Evolutionary conservation across 2,113 vertebrate species (phyloP), one percentile per base, ranked within the genome.

Genomic region (Atrichornis clamosus): DNA sequence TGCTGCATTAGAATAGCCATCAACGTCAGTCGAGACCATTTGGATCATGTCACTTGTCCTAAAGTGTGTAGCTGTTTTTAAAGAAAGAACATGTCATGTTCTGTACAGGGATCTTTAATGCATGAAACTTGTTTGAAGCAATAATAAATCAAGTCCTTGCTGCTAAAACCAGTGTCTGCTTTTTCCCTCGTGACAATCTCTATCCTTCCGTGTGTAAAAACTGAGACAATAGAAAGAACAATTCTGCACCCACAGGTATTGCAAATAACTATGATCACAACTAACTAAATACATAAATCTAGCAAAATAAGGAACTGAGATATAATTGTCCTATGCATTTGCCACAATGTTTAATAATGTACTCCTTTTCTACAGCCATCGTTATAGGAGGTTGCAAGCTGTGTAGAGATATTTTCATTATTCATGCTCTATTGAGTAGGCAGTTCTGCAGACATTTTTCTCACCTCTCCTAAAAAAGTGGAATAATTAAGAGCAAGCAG

Each of bases 101-200:
- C 96, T 88, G 89, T 96, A 97, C 94, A 92, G 75, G 86, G 95
- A 96, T 97, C 95, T 97, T 96, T 97, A 97, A 95, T 97, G 94
- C 95, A 97, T 97, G 96, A 96, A 97, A 96, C 97, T 96, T 96
- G 96, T 97, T 97, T 96, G 91, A 97, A 97, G 94, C 94, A 96
- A 96, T 97, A 97, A 97, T 97, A 97, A 97, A 97, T 97, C 97
- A 97, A 97, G 84, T 93, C 95, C 89, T 94, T 73, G 80, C 93
- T 95, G 90, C 92, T 97, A 95, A 96, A 97, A 96, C 90, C 93
- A 81, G 76, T 94, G 89, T 96, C 87, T 96, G 91, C 89, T 96
- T 89, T 93, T 95, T 96, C 94, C 86, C 91, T 76, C 2, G 6
- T 93, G 93, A 94, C 91, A 93, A 86, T 90, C 72, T 91, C 73